A percentile compares a stretch with the other conserved stretches of the same genome.
These are phyloP conservation scores for Drepana falcataria DNA, from an alignment of 2,888 invertebrate species.

Conservation along the genomic window DNA sequence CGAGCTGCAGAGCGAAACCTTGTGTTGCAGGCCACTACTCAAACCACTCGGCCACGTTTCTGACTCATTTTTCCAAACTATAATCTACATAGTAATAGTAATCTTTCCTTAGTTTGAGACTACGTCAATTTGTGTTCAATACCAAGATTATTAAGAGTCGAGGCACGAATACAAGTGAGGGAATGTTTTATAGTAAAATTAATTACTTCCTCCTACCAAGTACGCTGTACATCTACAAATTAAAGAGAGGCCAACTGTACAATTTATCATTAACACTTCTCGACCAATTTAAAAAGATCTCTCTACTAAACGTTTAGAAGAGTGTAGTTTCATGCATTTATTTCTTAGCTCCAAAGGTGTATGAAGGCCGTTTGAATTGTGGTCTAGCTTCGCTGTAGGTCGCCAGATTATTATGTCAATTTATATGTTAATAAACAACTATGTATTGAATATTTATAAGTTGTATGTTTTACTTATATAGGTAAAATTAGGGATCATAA, in stretches of 20 bases:
- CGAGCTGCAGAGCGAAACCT: too few species aligned
- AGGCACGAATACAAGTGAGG: neutral
- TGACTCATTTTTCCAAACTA: too few species aligned
- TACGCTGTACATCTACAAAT: slow-evolving; percentile 26
- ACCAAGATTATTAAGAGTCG: too few species aligned
- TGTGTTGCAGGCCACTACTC: too few species aligned
- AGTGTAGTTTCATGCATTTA: slow-evolving; percentile 21
- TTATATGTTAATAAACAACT: neutral
- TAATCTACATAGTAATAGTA: too few species aligned
- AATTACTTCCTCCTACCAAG: slow-evolving; percentile 17
- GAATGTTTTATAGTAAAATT: neutral
- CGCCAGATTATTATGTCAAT: neutral
- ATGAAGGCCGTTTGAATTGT: neutral
- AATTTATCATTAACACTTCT: slow-evolving; percentile 34
- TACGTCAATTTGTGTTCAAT: slow-evolving; percentile 4
- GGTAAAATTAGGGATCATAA: too few species aligned
- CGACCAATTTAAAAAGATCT: slow-evolving; percentile 22
- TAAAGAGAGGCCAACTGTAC: slow-evolving; percentile 27
- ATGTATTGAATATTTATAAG: neutral
- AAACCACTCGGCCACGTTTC: too few species aligned
- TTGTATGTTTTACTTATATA: too few species aligned
- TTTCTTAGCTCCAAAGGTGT: slow-evolving; percentile 8
- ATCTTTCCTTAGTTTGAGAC: too few species aligned
- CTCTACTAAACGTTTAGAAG: slow-evolving; percentile 13
- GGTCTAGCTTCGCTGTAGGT: neutral